Evolutionary conservation across 2,113 vertebrate species (phyloP), one percentile per base, ranked within the genome.

Genomic region (Apteryx mantelli): DNA sequence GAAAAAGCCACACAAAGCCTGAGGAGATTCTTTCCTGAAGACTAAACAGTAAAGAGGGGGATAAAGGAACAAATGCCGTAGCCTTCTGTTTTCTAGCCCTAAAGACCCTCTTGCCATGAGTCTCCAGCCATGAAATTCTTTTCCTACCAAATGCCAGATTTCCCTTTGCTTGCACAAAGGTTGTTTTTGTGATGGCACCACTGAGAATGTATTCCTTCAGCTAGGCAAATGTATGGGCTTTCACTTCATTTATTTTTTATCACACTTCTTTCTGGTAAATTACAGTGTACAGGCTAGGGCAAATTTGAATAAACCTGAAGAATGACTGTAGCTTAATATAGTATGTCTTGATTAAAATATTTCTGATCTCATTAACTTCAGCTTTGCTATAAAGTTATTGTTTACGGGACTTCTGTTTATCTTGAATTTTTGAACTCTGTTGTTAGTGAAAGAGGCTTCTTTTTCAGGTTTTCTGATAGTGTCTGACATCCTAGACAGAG

Each of bases 1-100:
- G 48, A 73, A 89, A 46, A 96, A 92, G 52, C 11, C 75, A 84
- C 68, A 21, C n/a, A 85, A 96, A 94, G 46, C 46, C 88, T 13
- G 30, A 88, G 52, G 82, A 89, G 91, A 64, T 87, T 84, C 82
- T 93, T 84, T 32, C 78, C 25, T 56, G 69, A 84, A 85, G 42
- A 69, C 13, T 88, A 66, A 95, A 52, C 88, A 84, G 52, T 89
- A 89, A 94, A 91, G 25, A 91, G 13, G 24, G 15, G 38, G 13
- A 79, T 91, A 64, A 91, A 93, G 48, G 16, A 58, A 83, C 28
- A 91, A 96, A 52, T 85, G 65, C 8, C 70, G 44, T 38, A 87
- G n/a, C 28, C 32, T 78, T 86, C 73, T 75, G 4, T 86, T 92
- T 95, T 91, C 61, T 38, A 89, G 52, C n/a, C 69, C 65, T 85